phyloP scores from a whole-genome alignment of 2,888 invertebrate genomes.

The Alloscopus bannaensis region DNA sequence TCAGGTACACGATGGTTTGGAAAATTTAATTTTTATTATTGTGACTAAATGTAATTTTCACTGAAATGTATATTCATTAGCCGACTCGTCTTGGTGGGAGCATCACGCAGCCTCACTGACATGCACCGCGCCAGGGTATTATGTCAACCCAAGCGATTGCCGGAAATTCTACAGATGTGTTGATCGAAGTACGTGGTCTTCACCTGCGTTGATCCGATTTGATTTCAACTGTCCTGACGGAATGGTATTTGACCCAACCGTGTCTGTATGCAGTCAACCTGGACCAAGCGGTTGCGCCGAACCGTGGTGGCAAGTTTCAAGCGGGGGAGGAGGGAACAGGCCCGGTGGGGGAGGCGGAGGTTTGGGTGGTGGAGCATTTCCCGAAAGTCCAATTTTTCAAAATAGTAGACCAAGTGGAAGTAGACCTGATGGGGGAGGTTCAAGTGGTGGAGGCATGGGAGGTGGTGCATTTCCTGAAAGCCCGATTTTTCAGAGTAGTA shows the following conservation, averaged over 20 bases:
- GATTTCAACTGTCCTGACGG: slow-evolving; percentile 50
- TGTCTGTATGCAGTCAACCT: slow-evolving; percentile 36
- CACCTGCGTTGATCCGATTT: slow-evolving; percentile 29
- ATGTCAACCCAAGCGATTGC: slow-evolving; percentile 46
- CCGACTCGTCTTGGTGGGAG: slow-evolving; percentile 45
- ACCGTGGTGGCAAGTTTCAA: slow-evolving; percentile 38
- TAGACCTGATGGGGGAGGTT: not conserved
- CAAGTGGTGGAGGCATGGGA: not conserved
- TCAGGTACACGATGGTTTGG: not conserved
- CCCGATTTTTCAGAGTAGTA: not conserved
- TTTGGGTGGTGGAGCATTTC: not conserved
- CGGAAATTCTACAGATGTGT: slow-evolving; percentile 54
- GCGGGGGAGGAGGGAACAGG: not conserved
- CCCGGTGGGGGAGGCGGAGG: not conserved
- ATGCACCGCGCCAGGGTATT: slow-evolving; percentile 38
- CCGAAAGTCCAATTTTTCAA: not conserved
- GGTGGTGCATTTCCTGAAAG: not conserved
- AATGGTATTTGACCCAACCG: slow-evolving; percentile 45
- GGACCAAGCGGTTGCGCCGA: slow-evolving; percentile 48
- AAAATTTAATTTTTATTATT: too few relatives aligned
- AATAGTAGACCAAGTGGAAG: not conserved
- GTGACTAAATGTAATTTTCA: not conserved
- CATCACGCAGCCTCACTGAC: slow-evolving; percentile 8
- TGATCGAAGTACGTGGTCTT: slow-evolving; percentile 46
- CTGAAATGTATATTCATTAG: not conserved